A percentile compares a stretch with the other conserved stretches of the same genome.
Conservation (phyloP, 1,140 invertebrate genomes). For the Phortica variegata region DNA sequence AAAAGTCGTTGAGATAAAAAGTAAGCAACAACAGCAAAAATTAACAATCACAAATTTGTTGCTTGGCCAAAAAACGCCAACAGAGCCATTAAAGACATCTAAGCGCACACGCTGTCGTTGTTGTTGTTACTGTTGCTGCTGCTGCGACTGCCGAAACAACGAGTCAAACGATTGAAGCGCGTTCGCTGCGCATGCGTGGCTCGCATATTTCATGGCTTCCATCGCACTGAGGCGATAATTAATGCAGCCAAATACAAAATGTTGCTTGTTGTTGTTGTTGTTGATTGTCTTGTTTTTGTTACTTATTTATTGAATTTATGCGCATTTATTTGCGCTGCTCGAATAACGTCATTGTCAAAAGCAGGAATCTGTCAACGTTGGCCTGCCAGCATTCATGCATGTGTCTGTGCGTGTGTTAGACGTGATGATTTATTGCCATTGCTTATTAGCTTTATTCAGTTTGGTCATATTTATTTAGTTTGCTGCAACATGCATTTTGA, state of each 20-base stretch:
- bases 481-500: conserved; percentile 54
- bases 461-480: conserved; percentile 53
- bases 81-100: no score
- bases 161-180: no score
- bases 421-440: conserved; percentile 42
- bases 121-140: no score
- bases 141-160: no score
- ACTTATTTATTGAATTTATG: conserved; percentile 43
- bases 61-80: no score
- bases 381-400: conserved; percentile 3
- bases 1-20: no score
- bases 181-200: conserved; percentile 47
- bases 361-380: conserved; percentile 20
- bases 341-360: conserved; percentile 8
- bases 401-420: neutral
- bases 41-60: no score
- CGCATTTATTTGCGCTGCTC: neutral
- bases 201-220: conserved; percentile 53
- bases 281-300: conserved; percentile 10
- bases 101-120: no score
- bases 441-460: conserved; percentile 37
- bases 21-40: no score
- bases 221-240: conserved; percentile 47
- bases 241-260: conserved; percentile 51
- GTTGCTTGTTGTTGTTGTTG: conserved; percentile 27